Evolutionary conservation across 2,888 invertebrate species (phyloP).

Genomic region (Epirrhoe tristata): DNA sequence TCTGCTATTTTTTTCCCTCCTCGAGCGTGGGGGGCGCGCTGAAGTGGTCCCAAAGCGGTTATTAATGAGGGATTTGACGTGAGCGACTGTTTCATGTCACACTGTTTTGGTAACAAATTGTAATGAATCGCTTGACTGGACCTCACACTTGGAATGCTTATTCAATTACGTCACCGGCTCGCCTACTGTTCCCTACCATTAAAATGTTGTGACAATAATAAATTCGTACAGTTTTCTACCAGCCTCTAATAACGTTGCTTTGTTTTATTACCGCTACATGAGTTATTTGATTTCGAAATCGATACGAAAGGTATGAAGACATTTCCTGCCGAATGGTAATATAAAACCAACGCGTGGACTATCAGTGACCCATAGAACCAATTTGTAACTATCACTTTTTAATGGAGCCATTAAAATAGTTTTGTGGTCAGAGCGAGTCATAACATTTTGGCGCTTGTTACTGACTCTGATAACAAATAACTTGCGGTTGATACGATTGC

Average conservation of each 20-base stretch:
- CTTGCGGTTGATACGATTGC: slow-evolving; percentile 68
- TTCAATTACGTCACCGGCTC: slow-evolving; percentile 67
- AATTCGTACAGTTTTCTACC: slow-evolving; percentile 26
- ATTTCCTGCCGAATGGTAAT: slow-evolving; percentile 60
- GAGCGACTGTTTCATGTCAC: slow-evolving; percentile 74
- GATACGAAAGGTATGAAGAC: slow-evolving; percentile 61
- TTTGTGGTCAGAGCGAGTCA: slow-evolving; percentile 72
- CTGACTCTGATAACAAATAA: slow-evolving; percentile 68
- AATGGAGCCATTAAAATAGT: slow-evolving; percentile 79
- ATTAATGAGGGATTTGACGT: slow-evolving; percentile 77
- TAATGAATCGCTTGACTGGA: slow-evolving; percentile 74
- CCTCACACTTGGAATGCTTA: slow-evolving; percentile 77
- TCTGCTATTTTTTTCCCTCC: slow-evolving; percentile 59
- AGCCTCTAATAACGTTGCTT: slow-evolving; percentile 17
- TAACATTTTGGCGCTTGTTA: slow-evolving; percentile 73
- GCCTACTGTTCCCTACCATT: slow-evolving; percentile 29
- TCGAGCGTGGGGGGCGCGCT: slow-evolving; percentile 74
- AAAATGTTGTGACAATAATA: slow-evolving; percentile 28
- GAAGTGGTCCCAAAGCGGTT: slow-evolving; percentile 73
- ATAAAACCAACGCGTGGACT: slow-evolving; percentile 50
- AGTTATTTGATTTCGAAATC: slow-evolving; percentile 35
- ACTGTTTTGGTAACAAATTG: slow-evolving; percentile 81
- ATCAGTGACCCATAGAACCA: slow-evolving; percentile 62
- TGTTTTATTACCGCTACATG: slow-evolving; percentile 24
- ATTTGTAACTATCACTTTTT: slow-evolving; percentile 82